A percentile compares a stretch with the other conserved stretches of the same genome.
Evolutionary conservation across 2,888 invertebrate species (phyloP).

Genomic region (Melanostoma scalare): DNA sequence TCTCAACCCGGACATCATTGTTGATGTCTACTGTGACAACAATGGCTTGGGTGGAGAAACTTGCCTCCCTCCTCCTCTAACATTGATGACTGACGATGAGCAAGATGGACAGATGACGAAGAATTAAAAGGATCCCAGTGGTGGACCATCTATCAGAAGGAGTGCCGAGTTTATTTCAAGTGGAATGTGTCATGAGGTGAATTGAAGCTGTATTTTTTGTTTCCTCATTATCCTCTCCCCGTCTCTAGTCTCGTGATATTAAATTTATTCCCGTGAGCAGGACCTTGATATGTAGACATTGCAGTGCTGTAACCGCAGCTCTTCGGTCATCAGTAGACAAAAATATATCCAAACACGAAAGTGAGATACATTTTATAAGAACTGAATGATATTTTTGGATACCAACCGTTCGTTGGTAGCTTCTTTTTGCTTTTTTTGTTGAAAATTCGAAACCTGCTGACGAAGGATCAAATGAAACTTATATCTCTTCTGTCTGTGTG

Average conservation of each 20-base stretch:
- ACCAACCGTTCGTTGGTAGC: too few species aligned
- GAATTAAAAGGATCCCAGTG: constrained; percentile 62
- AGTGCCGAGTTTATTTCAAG: constrained; percentile 56
- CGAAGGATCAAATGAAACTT: constrained; percentile 70
- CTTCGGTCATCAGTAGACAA: constrained; percentile 32
- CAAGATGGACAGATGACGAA: constrained; percentile 71
- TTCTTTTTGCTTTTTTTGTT: not conserved
- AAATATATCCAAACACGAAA: constrained; percentile 38
- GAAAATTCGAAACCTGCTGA: constrained; percentile 58
- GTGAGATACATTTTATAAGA: not conserved
- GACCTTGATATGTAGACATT: constrained; percentile 6
- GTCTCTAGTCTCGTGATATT: constrained; percentile 27
- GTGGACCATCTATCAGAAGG: constrained; percentile 26
- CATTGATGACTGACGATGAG: constrained; percentile 22
- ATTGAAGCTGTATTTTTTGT: constrained; percentile 10
- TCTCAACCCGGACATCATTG: constrained; percentile 72
- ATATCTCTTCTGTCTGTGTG: constrained; percentile 46
- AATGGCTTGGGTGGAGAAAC: constrained; percentile 41
- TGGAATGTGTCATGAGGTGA: constrained; percentile 51
- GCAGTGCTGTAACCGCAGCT: constrained; percentile 32
- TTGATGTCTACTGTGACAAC: constrained; percentile 72
- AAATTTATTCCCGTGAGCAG: constrained; percentile 29
- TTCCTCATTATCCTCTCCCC: constrained; percentile 52
- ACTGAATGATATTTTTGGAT: constrained; percentile 27
- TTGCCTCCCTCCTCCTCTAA: not conserved